Percentiles rank a stretch among this genome's conserved stretches.
These are phyloP conservation scores for Thamnophis elegans DNA, from an alignment of 2,797 vertebrate genomes.

Conservation along the genomic window DNA sequence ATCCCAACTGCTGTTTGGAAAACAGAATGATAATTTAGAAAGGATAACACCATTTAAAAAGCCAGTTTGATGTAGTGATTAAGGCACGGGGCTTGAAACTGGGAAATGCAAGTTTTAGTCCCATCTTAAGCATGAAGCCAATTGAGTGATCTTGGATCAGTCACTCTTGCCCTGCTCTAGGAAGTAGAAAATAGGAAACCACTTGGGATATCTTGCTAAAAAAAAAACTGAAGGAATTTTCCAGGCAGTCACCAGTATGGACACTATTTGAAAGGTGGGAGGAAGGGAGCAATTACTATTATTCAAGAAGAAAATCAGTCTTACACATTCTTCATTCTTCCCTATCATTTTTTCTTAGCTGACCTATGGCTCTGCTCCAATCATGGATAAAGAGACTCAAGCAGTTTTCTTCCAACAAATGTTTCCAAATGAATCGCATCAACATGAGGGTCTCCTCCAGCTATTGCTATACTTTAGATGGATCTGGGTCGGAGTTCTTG, in stretches of 20 bases:
- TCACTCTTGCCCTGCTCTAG: background rate
- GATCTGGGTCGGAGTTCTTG: conserved; percentile 2
- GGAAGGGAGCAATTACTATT: background rate
- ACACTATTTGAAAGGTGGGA: background rate
- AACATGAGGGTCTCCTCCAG: background rate
- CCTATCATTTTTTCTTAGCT: background rate
- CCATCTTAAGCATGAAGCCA: background rate
- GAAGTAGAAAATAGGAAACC: background rate
- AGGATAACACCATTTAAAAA: background rate
- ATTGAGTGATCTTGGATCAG: background rate
- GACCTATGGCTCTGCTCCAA: background rate
- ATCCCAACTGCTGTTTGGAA: background rate
- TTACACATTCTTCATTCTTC: background rate
- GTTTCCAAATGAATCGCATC: background rate
- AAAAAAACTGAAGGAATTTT: background rate
- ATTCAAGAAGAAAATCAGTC: background rate
- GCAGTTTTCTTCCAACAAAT: background rate
- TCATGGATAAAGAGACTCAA: background rate
- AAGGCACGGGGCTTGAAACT: background rate
- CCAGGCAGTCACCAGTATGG: background rate
- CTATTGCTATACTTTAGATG: background rate
- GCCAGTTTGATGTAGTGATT: background rate
- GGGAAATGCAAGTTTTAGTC: background rate
- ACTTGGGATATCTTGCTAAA: background rate
- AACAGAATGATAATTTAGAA: background rate